These are phyloP conservation scores for Tychaedon coryphoeus DNA, from an alignment of 2,113 vertebrate species.

Conservation along the genomic window DNA sequence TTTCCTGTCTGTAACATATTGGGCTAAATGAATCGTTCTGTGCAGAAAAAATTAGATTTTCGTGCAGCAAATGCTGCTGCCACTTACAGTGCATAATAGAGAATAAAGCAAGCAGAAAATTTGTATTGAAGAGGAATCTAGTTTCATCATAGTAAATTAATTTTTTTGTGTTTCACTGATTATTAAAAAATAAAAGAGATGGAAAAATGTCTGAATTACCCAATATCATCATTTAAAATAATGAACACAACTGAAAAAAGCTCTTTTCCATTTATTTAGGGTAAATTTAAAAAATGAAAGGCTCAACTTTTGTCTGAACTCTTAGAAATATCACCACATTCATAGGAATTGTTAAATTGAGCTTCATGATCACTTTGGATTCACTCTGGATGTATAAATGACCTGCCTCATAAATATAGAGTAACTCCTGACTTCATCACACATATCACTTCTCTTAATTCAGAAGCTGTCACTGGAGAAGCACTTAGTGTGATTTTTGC, in stretches of 20 bases:
- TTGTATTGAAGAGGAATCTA: not conserved
- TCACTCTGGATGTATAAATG: not conserved
- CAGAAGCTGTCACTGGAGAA: not conserved
- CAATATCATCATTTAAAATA: not conserved
- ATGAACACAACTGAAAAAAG: not conserved
- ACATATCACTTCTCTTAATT: not conserved
- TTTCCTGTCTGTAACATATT: not conserved
- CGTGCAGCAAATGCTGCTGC: not conserved
- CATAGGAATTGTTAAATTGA: not conserved
- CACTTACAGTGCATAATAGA: not conserved
- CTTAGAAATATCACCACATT: not conserved
- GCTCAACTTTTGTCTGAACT: not conserved
- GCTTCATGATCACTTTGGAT: not conserved
- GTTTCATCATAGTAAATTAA: not conserved
- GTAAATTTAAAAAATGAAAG: not conserved
- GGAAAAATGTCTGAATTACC: not conserved
- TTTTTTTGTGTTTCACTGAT: not conserved
- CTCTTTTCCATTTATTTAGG: not conserved
- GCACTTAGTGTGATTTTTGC: not conserved
- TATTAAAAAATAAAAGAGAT: not conserved
- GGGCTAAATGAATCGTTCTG: not conserved
- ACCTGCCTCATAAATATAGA: not conserved
- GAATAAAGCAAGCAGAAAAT: not conserved
- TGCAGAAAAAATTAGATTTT: not conserved
- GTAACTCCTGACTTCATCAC: not conserved